Evolutionary conservation across 2,888 invertebrate species (phyloP), one percentile per base, ranked within the genome.

Genomic region (Miltochrista miniata): DNA sequence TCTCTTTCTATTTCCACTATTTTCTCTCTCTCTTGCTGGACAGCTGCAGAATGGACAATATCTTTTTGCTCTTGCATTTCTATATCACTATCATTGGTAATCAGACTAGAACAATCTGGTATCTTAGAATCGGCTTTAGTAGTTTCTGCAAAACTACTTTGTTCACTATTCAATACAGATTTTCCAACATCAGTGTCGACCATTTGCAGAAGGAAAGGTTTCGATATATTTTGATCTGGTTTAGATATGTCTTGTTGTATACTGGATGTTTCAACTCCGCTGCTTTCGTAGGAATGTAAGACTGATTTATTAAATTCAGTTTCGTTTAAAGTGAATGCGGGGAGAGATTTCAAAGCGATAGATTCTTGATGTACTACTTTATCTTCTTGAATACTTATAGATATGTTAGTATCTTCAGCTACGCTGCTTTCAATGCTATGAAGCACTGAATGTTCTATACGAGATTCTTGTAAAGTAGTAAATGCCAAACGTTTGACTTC

Each of bases 1-100:
- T 90, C 90, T n/a, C 87, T 70, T 49, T 87, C 87, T 41, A 91
- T 89, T 59, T 90, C 90, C 2, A 85, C 87, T 43, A 90, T 88
- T 48, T 70, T 79, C 48, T 85, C 80, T 54, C 84, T 90, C 56
- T 90, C 86, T 55, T 83, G 85, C 53, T 83, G 84, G 1, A 76
- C 81, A 13, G 74, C 77, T 5, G 74, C 57, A n/a, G 68, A 66
- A 9, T 61, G 56, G 11, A 56, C 56, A 42, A 61, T 13, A 7
- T 51, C 62, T 41, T 64, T 61, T 37, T 72, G 71, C 11, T 76
- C 78, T 54, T 74, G 78, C 56, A 45, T 73, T 36, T 87, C 83
- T 0, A 74, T 67, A 56, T 90, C 90, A 56, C 87, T 90, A 38
- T 91, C 90, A 59, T 87, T 87, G 0, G 90, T 90, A 35, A 90